Evolutionary conservation across 2,797 vertebrate genomes (phyloP).

Genomic region (Nannoperca obscura): DNA sequence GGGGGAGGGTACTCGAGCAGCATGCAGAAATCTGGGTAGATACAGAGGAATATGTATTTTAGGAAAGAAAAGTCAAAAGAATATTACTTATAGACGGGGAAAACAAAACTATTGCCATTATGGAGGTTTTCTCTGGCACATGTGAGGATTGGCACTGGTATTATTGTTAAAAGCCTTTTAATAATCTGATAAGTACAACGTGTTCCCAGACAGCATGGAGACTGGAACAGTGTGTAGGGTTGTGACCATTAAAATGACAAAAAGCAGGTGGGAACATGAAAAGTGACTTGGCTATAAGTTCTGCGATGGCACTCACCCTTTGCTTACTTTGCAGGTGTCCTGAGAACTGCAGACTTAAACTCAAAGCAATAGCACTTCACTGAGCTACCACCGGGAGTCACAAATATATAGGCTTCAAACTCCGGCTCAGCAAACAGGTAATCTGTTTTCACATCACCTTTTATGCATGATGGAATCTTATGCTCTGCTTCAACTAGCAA

Average conservation of each 20-base stretch:
- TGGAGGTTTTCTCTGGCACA: not conserved
- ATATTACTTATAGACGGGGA: not conserved
- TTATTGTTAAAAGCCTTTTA: not conserved
- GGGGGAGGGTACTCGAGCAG: conserved; percentile 77
- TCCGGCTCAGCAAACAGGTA: conserved; percentile 75
- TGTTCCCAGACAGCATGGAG: conserved; percentile 10
- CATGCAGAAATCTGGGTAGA: conserved; percentile 74
- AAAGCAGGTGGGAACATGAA: conserved; percentile 10
- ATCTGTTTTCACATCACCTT: conserved; percentile 59
- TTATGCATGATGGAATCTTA: conserved; percentile 45
- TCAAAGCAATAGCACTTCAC: conserved; percentile 57
- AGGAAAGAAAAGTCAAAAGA: conserved; percentile 24
- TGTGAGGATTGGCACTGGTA: not conserved
- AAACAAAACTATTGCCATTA: not conserved
- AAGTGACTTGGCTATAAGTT: conserved; percentile 11
- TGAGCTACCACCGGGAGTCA: conserved; percentile 58
- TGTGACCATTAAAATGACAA: conserved; percentile 21
- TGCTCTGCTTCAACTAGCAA: conserved; percentile 7
- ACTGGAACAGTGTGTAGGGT: not conserved
- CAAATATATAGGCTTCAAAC: conserved; percentile 58
- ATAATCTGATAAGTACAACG: conserved; percentile 1
- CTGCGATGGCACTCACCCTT: conserved; percentile 31
- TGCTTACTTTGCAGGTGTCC: conserved; percentile 79
- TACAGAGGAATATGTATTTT: conserved; percentile 61
- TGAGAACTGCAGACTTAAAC: conserved; percentile 70